Evolutionary conservation across 2,797 vertebrate genomes (phyloP), one percentile per base, ranked within the genome.

Genomic region (Brachyalestes nurse): DNA sequence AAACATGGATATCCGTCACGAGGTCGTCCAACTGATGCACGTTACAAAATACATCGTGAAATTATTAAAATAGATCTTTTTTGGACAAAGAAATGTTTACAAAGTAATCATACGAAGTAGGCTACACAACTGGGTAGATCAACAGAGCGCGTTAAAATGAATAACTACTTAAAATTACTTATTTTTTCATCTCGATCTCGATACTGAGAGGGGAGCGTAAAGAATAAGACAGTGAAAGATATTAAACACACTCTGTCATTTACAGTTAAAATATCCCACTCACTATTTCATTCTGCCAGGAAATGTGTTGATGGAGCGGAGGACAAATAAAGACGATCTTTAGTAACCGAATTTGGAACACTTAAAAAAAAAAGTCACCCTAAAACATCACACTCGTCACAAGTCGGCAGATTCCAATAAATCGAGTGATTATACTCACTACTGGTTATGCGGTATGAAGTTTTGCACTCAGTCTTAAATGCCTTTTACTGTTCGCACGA

Each of bases 51-150:
- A 91, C 92, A 93, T 92, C 85, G 90, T 92, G 89, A 93, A 91
- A 87, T 92, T 91, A 92, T 92, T 89, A 92, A 93, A 92, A 94
- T 90, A 93, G 86, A 94, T n/a, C 89, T 61, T 86, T 84, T 87
- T 83, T 82, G 83, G 85, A 92, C 82, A 62, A 86, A 79, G 69
- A 85, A 77, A 73, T 82, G 85, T 87, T 86, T 86, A 79, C 88
- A 91, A 89, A 83, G 71, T 4, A 85, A 79, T 74, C 16, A 74
- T 79, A 83, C 76, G 64, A 79, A 77, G 61, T 73, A 78, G 28
- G 60, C 75, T 85, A 79, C 70, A 80, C 75, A 77, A 78, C 80
- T 57, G 61, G 47, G 76, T 78, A 76, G 64, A 81, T 45, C 69
- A 72, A 74, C 66, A 76, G 55, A 78, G 81, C 47, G 61, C 14